Base-by-base conservation (phyloP, 2,888 invertebrate species). In the Agonopterix alstromeriana region DNA sequence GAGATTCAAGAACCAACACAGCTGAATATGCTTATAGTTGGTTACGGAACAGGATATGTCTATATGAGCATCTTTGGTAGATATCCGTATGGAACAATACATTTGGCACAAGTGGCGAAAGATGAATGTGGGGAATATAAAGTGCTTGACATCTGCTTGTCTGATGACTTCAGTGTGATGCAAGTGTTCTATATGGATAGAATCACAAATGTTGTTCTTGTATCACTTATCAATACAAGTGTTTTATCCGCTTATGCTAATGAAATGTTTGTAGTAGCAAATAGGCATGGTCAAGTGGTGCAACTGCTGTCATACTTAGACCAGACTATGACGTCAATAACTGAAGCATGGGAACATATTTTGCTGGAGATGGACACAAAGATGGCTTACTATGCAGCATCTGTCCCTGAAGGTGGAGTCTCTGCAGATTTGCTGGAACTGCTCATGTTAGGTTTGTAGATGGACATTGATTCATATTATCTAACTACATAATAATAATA, bases 271-370 rank as follows among this genome's bases (percentile, higher is more conserved):
- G 81, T 92, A 17, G 85, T 96, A 43, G 94, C 95, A 1, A 88
- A 92, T 43, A 95, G 94, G 69, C 93, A 95, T 77, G 92, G 93
- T 7, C 92, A 94, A 66, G 90, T 96, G 35, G 77, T 92, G 9
- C 90, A 93, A 60, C 90, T 96, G 41, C 87, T 95, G 67, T 91
- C 91, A 65, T 90, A 91, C 53, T 82, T 96, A 36, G 93, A 93
- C 48, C 93, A 93, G 58, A 95, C 96, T 0, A 93, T 97, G 79
- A 91, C 92, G 58, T 93, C 94, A 7, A 94, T 97, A 56, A 93
- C 92, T 40, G 98, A 98, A 81, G 95, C 97, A 0, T 98, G 97
- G 97, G 98, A 98, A 74, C 97, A 95, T 56, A 96, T 98, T 64
- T 89, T 98, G 38, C 76, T 97, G 42, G 98, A 98, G 86, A 96